Evolutionary conservation across 2,113 vertebrate genomes (phyloP).

Genomic region (Calidris pugnax): DNA sequence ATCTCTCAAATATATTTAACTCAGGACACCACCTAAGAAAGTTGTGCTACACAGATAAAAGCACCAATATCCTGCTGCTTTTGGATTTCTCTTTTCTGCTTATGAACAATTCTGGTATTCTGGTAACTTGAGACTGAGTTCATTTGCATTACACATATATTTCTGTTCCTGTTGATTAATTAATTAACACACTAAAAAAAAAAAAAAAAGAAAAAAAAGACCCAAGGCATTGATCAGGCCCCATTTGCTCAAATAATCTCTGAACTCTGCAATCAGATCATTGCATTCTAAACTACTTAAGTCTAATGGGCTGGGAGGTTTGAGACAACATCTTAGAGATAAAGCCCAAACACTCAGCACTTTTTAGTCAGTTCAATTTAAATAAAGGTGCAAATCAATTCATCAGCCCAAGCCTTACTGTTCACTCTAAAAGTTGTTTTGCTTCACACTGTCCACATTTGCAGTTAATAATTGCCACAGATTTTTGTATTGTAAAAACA

Average conservation of each 20-base stretch:
- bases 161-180: conserved; percentile 25
- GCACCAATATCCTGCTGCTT: not conserved
- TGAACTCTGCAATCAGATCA: conserved; percentile 19
- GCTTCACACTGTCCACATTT: not conserved
- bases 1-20: not conserved
- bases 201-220: not conserved
- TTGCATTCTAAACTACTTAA: not conserved
- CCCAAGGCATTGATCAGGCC: conserved; percentile 3
- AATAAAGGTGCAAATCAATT: not conserved
- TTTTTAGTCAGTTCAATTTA: not conserved
- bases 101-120: not conserved
- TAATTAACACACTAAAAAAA: not conserved
- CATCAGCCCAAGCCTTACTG: not conserved
- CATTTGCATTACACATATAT: not conserved
- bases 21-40: not conserved
- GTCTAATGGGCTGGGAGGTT: not conserved
- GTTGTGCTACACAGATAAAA: not conserved
- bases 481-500: not conserved
- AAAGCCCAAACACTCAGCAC: not conserved
- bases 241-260: not conserved
- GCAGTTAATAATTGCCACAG: not conserved
- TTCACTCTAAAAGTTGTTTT: not conserved
- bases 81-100: not conserved
- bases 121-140: not conserved
- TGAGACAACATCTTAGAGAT: not conserved